Evolutionary conservation across 2,797 vertebrate species (phyloP).

Genomic region (Trachops cirrhosus): DNA sequence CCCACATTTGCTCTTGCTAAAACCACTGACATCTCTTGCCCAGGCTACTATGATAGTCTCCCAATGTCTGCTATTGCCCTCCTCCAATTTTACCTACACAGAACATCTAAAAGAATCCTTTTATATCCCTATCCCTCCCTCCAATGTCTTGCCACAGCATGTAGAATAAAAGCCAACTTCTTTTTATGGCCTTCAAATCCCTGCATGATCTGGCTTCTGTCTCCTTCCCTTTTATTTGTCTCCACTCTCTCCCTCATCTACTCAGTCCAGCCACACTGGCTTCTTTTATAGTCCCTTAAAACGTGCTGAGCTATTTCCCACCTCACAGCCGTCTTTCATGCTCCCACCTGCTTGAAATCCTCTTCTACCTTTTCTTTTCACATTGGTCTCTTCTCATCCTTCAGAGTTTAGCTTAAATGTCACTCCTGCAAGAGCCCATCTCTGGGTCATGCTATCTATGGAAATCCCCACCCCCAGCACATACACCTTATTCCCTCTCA

Average conservation of each 20-base stretch:
- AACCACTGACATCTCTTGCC: neutral
- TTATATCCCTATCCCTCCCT: neutral
- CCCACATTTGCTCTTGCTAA: neutral
- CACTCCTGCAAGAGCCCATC: neutral
- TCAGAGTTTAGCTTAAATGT: neutral
- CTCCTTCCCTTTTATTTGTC: neutral
- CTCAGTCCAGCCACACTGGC: neutral
- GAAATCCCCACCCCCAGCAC: neutral
- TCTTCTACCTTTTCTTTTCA: neutral
- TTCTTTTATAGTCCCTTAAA: neutral
- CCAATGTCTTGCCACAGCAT: neutral
- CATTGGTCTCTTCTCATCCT: neutral
- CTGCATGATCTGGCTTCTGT: neutral
- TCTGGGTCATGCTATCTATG: neutral
- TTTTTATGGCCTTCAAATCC: neutral
- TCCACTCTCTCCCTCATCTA: neutral
- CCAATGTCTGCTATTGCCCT: neutral
- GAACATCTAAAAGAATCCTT: neutral
- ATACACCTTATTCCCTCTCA: neutral
- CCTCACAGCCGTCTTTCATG: neutral
- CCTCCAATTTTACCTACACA: neutral
- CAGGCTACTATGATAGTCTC: neutral
- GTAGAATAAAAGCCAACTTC: conserved; percentile 34
- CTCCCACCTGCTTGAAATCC: neutral
- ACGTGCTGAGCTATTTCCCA: neutral